These are phyloP conservation scores for Thymelicus sylvestris DNA, from an alignment of 2,888 invertebrate species.

Conservation along the genomic window DNA sequence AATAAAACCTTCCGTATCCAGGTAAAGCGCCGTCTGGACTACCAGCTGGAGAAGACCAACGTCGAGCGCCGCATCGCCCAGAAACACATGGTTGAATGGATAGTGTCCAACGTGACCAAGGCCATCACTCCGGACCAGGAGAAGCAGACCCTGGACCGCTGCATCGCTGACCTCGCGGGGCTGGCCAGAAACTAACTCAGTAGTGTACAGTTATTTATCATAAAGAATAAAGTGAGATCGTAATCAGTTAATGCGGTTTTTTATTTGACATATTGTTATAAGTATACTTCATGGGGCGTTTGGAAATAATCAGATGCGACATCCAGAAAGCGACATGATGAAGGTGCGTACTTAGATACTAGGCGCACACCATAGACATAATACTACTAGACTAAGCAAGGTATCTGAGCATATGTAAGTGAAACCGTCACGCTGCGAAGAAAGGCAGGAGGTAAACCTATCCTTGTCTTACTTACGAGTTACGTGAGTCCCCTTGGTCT, in stretches of 20 bases:
- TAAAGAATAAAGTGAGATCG: conserved; percentile 44
- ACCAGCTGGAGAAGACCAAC: conserved; percentile 94
- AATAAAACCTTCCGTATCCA: conserved; percentile 56
- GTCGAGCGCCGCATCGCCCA: conserved; percentile 94
- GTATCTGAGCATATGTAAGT: no score
- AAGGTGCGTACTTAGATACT: no score
- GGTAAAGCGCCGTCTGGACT: conserved; percentile 95
- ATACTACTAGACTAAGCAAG: no score
- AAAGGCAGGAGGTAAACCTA: no score
- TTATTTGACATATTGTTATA: not conserved
- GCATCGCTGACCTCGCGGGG: conserved; percentile 92
- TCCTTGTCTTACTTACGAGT: no score
- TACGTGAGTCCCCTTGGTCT: no score
- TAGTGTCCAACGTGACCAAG: conserved; percentile 92
- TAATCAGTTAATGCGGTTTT: conserved; percentile 18
- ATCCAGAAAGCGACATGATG: no score
- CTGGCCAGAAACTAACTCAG: conserved; percentile 74
- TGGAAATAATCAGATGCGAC: no score
- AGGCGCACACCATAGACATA: no score
- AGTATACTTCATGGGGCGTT: no score
- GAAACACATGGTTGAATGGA: conserved; percentile 97
- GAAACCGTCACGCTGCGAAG: no score
- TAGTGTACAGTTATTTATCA: conserved; percentile 47
- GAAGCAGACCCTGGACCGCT: conserved; percentile 93
- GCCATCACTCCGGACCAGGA: conserved; percentile 98